phyloP scores from a whole-genome alignment of 2,888 invertebrate species.

The Mimumesa dahlbomi region DNA sequence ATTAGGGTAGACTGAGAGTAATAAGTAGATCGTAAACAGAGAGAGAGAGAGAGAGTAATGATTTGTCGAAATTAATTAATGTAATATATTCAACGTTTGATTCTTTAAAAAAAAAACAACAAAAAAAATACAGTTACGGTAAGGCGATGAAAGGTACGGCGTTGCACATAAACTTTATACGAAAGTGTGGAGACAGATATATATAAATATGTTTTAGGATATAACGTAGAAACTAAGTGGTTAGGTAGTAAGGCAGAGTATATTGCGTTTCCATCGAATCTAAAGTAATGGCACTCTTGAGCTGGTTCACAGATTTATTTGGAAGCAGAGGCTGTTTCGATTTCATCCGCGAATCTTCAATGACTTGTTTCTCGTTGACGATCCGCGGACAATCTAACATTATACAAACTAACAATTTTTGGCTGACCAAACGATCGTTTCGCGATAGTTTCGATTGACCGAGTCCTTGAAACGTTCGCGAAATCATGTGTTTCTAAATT shows the following conservation, averaged over 20 bases:
- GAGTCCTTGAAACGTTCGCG: constrained; percentile 53
- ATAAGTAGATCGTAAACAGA: constrained; percentile 13
- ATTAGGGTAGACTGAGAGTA: constrained; percentile 44
- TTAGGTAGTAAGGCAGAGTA: constrained; percentile 52
- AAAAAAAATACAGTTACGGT: constrained; percentile 19
- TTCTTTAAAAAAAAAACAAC: constrained; percentile 16
- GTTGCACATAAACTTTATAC: constrained; percentile 28
- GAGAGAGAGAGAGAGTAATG: constrained; percentile 18
- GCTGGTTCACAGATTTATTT: constrained; percentile 34
- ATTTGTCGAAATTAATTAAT: constrained; percentile 59
- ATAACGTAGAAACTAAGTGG: constrained; percentile 44
- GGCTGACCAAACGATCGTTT: constrained; percentile 19
- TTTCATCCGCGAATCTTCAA: constrained; percentile 32
- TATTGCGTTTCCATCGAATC: constrained; percentile 46
- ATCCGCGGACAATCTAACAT: constrained; percentile 19
- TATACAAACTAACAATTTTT: not conserved
- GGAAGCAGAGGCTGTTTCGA: constrained; percentile 12
- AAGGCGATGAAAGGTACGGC: constrained; percentile 18
- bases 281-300: constrained; percentile 11
- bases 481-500: constrained; percentile 21
- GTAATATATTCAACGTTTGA: constrained; percentile 60
- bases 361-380: constrained; percentile 30
- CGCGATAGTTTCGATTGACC: constrained; percentile 49
- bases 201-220: constrained; percentile 46
- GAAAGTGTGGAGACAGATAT: constrained; percentile 31